phyloP scores from a whole-genome alignment of 2,113 vertebrate species.

The Campylomormyrus numenius region DNA sequence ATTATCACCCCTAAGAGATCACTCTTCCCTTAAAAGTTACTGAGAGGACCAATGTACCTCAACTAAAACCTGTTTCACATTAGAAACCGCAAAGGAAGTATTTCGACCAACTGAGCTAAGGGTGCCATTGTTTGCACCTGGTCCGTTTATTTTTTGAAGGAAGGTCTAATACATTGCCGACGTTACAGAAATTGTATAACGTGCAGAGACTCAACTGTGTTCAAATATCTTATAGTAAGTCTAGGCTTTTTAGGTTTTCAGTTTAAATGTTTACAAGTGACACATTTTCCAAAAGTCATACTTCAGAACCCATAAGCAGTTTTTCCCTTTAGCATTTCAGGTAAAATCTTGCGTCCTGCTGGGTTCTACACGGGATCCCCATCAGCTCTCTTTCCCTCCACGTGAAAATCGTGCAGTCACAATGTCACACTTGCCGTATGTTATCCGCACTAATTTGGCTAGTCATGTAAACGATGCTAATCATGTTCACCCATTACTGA shows the following conservation, averaged over 20 bases:
- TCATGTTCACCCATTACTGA: not conserved
- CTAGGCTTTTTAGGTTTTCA: not conserved
- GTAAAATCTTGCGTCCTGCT: constrained; percentile 4
- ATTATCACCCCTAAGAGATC: not conserved
- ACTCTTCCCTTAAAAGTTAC: not conserved
- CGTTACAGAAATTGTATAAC: not conserved
- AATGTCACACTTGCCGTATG: not conserved
- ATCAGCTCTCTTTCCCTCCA: not conserved
- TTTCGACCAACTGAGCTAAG: not conserved
- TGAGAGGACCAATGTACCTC: not conserved
- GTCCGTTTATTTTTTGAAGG: not conserved
- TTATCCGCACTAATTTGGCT: not conserved
- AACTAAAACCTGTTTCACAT: not conserved
- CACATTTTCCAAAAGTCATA: not conserved
- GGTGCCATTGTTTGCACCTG: not conserved
- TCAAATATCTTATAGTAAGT: not conserved
- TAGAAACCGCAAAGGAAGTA: not conserved
- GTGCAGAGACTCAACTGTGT: not conserved
- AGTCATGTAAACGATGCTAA: not conserved
- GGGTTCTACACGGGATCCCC: not conserved
- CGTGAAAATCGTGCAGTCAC: not conserved
- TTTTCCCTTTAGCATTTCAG: not conserved
- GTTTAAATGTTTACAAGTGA: not conserved
- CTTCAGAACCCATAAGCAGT: not conserved
- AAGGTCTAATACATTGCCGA: not conserved